A percentile compares a stretch with the other conserved stretches of the same genome.
These are phyloP conservation scores for Lerista edwardsae DNA, from an alignment of 2,797 vertebrate species.

Conservation along the genomic window DNA sequence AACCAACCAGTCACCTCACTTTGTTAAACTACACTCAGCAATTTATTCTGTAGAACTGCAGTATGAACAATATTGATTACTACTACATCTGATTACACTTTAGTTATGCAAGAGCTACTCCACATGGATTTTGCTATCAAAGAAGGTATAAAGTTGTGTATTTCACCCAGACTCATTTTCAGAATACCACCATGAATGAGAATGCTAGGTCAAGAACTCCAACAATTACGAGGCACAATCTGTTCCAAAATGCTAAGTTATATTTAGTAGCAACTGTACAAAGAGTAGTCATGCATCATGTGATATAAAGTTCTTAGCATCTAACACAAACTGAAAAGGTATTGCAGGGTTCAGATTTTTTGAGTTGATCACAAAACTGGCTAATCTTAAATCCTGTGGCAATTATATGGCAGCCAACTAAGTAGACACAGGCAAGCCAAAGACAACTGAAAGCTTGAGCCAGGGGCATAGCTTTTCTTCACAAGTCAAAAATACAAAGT, in stretches of 20 bases:
- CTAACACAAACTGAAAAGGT: slow-evolving; percentile 51
- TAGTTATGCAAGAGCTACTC: neutral
- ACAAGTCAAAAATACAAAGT: slow-evolving; percentile 53
- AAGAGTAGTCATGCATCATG: slow-evolving; percentile 59
- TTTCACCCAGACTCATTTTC: slow-evolving; percentile 38
- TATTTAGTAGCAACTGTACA: slow-evolving; percentile 51
- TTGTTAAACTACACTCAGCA: slow-evolving; percentile 60
- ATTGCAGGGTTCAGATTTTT: slow-evolving; percentile 67
- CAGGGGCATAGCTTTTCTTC: slow-evolving; percentile 46
- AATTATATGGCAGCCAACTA: slow-evolving; percentile 66
- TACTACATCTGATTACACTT: neutral
- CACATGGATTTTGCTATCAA: slow-evolving; percentile 29
- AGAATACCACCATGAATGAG: slow-evolving; percentile 39
- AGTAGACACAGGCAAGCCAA: slow-evolving; percentile 63
- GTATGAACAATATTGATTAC: fast-evolving
- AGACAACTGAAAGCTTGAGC: slow-evolving; percentile 53
- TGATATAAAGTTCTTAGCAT: slow-evolving; percentile 48
- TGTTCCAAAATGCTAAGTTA: slow-evolving; percentile 58
- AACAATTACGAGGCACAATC: slow-evolving; percentile 57
- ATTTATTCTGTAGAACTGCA: slow-evolving; percentile 29
- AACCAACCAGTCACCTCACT: slow-evolving; percentile 34
- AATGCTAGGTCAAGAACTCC: slow-evolving; percentile 54
- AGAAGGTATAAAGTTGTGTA: neutral
- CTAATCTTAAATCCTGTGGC: slow-evolving; percentile 68
- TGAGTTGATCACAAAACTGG: slow-evolving; percentile 64